phyloP scores from a whole-genome alignment of 2,113 vertebrate species.

The Ovis canadensis region DNA sequence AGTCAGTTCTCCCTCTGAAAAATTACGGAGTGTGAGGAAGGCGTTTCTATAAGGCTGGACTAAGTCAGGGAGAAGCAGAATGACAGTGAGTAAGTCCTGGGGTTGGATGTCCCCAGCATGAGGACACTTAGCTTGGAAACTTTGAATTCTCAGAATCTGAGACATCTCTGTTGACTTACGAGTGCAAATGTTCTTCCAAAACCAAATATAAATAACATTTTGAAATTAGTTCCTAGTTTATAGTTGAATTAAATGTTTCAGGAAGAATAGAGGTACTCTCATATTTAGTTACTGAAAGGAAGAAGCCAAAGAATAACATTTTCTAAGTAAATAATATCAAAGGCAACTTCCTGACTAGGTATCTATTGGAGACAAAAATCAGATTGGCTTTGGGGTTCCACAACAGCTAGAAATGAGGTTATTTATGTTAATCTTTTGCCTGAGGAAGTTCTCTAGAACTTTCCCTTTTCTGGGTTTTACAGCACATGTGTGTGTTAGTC shows the following conservation, averaged over 20 bases:
- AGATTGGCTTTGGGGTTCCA: not conserved
- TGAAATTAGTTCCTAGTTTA: not conserved
- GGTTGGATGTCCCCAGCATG: not conserved
- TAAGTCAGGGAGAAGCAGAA: not conserved
- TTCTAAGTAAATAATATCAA: not conserved
- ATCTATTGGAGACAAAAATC: not conserved
- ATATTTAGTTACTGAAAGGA: conserved; percentile 3
- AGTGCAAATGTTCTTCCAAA: not conserved
- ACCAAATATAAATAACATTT: not conserved
- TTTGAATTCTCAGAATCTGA: not conserved
- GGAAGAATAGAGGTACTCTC: not conserved
- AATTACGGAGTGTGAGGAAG: not conserved
- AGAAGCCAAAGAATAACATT: not conserved
- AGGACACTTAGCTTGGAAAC: not conserved
- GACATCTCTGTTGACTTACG: not conserved
- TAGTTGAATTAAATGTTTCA: not conserved
- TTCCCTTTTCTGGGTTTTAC: not conserved
- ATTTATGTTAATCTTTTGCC: not conserved
- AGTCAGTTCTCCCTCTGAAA: not conserved
- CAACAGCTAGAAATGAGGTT: not conserved
- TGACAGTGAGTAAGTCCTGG: not conserved
- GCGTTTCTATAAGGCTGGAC: not conserved
- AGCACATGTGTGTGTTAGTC: not conserved
- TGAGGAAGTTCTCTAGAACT: not conserved
- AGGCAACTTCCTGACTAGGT: not conserved